These are phyloP conservation scores for Apodemus agrarius DNA, from an alignment of 2,797 vertebrate genomes.

Conservation along the genomic window DNA sequence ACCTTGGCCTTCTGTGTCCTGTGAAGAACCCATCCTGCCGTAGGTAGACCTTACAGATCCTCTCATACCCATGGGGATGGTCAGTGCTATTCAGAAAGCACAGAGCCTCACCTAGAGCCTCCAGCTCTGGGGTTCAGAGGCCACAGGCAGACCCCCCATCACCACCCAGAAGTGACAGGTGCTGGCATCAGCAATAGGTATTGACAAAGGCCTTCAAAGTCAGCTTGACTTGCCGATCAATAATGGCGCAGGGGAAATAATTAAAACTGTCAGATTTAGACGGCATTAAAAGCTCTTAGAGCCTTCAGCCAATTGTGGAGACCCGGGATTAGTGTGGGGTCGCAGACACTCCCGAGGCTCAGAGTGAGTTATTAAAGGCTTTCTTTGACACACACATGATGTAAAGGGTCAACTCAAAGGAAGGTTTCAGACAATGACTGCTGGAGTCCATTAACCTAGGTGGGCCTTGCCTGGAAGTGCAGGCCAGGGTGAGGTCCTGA, in stretches of 20 bases:
- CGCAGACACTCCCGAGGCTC: background rate
- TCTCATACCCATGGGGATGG: too few relatives aligned
- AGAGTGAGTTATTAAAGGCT: constrained; percentile 54
- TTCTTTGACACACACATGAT: background rate
- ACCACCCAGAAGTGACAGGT: rapidly evolving
- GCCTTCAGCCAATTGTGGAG: constrained; percentile 69
- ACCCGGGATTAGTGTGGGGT: constrained; percentile 61
- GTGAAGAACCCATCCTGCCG: too few relatives aligned
- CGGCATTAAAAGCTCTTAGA: constrained; percentile 60
- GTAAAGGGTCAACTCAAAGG: constrained; percentile 32
- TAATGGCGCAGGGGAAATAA: constrained; percentile 66
- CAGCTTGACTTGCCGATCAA: constrained; percentile 59
- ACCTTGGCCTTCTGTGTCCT: background rate
- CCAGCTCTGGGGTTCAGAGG: background rate
- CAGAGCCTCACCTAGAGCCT: background rate
- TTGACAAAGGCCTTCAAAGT: constrained; percentile 70
- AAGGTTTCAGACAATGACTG: background rate
- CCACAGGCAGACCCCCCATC: background rate
- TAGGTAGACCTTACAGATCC: background rate
- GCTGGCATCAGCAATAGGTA: constrained; percentile 7
- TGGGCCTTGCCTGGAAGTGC: background rate
- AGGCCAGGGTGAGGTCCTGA: background rate
- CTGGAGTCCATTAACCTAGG: constrained; percentile 33
- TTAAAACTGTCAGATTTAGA: constrained; percentile 74
- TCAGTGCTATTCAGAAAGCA: background rate